Evolutionary conservation across 2,888 invertebrate species (phyloP).

Genomic region (Nemoura dubitans): DNA sequence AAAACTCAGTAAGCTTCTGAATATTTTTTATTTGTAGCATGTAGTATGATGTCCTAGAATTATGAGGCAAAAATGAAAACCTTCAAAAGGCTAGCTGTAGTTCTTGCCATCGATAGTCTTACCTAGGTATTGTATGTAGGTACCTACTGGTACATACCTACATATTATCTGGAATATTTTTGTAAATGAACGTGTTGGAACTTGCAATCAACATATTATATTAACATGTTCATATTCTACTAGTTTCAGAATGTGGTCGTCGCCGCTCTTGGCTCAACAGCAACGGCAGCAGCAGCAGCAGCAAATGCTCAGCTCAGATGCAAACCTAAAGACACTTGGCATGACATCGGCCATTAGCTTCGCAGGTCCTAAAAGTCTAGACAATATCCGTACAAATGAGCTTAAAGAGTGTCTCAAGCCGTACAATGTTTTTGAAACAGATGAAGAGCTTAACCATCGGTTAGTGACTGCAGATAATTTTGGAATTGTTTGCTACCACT

Average conservation of each 20-base stretch:
- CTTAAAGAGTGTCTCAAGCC: constrained; percentile 81
- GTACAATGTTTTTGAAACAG: constrained; percentile 90
- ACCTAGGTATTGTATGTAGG: too few relatives aligned
- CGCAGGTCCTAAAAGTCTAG: constrained; percentile 82
- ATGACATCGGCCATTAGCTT: constrained; percentile 95
- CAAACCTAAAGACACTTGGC: constrained; percentile 75
- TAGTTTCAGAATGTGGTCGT: constrained; percentile 49
- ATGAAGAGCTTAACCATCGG: constrained; percentile 88
- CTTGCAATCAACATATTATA: too few relatives aligned
- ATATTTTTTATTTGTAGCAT: too few relatives aligned
- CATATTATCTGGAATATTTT: too few relatives aligned
- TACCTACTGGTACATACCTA: too few relatives aligned
- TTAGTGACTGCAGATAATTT: constrained; percentile 50
- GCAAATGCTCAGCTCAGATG: constrained; percentile 58
- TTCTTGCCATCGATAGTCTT: too few relatives aligned
- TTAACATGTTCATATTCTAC: too few relatives aligned
- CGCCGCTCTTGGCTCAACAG: constrained; percentile 53
- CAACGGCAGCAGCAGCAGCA: constrained; percentile 56
- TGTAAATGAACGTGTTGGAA: too few relatives aligned
- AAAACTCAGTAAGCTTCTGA: not conserved
- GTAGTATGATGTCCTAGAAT: too few relatives aligned
- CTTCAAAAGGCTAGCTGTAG: too few relatives aligned
- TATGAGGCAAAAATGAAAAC: too few relatives aligned
- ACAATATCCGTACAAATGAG: constrained; percentile 78
- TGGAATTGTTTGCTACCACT: not conserved